phyloP scores from a whole-genome alignment of 2,113 vertebrate genomes.

The Sphaerodactylus townsendi region DNA sequence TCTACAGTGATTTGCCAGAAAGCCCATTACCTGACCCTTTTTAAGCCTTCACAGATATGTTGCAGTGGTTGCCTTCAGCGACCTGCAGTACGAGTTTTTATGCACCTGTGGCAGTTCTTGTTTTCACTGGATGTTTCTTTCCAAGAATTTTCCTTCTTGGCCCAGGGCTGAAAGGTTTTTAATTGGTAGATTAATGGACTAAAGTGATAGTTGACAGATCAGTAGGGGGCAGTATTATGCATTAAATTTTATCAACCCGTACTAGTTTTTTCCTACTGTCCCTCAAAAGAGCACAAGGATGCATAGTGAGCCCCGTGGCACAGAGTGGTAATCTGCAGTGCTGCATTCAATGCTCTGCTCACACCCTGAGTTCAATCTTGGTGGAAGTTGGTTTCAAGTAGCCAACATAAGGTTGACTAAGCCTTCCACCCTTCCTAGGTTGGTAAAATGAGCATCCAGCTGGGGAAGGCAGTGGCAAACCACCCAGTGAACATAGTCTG shows the following conservation, averaged over 20 bases:
- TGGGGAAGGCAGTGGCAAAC: too few species aligned
- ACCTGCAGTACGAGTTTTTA: slow-evolving; percentile 29
- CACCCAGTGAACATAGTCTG: too few species aligned
- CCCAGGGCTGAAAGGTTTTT: background rate
- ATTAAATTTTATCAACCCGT: background rate
- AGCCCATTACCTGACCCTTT: background rate
- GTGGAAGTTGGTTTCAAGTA: too few species aligned
- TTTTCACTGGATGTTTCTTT: slow-evolving; percentile 48
- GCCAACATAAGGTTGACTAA: too few species aligned
- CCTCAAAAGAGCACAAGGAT: too few species aligned
- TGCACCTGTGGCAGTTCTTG: slow-evolving; percentile 50
- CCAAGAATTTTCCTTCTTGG: slow-evolving; percentile 42
- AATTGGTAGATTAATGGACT: background rate
- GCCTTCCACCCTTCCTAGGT: too few species aligned
- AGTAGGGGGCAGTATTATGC: background rate
- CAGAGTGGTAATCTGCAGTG: too few species aligned
- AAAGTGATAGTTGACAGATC: background rate
- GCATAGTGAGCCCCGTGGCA: too few species aligned
- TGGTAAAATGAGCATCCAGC: too few species aligned
- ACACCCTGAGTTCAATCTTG: too few species aligned
- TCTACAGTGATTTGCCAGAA: background rate
- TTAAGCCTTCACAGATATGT: background rate
- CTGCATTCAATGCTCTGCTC: too few species aligned
- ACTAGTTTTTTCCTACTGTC: too few species aligned
- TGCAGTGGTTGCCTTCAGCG: slow-evolving; percentile 27